These are phyloP conservation scores for Lycorma delicatula DNA, from an alignment of 1,140 invertebrate species.

Conservation along the genomic window DNA sequence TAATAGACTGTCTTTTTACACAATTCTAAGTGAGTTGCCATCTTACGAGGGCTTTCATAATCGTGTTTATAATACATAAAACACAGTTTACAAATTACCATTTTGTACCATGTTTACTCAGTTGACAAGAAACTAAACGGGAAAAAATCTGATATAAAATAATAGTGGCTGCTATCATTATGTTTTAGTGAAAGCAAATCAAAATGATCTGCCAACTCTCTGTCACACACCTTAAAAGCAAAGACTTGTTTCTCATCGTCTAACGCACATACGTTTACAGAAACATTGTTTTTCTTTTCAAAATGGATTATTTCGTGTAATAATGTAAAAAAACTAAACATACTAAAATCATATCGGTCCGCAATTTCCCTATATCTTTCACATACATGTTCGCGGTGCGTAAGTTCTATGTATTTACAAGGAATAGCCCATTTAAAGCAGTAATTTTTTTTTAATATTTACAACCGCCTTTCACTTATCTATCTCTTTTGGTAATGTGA, in stretches of 20 bases:
- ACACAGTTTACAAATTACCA: too few species aligned
- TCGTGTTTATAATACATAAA: too few species aligned
- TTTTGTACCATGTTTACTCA: too few species aligned
- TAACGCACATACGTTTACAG: slow-evolving; percentile 3
- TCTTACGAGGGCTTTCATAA: too few species aligned
- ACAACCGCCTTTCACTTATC: background rate
- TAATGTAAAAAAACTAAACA: background rate
- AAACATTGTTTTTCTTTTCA: background rate
- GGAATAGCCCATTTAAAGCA: slow-evolving; percentile 6
- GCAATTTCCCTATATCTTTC: background rate
- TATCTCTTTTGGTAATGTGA: background rate
- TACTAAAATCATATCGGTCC: background rate
- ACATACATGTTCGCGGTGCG: background rate
- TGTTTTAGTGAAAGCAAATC: slow-evolving; percentile 1
- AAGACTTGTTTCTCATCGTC: background rate
- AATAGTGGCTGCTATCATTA: background rate
- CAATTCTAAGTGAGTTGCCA: too few species aligned
- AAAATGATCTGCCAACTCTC: background rate
- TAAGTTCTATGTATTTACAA: background rate
- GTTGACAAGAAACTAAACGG: background rate
- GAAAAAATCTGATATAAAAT: background rate
- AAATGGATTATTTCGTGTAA: background rate
- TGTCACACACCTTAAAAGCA: background rate
- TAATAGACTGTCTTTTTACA: too few species aligned
- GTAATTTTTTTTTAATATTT: slow-evolving; percentile 1